Base-by-base conservation (phyloP, 2,888 invertebrate genomes). In the Halictus ligatus region DNA sequence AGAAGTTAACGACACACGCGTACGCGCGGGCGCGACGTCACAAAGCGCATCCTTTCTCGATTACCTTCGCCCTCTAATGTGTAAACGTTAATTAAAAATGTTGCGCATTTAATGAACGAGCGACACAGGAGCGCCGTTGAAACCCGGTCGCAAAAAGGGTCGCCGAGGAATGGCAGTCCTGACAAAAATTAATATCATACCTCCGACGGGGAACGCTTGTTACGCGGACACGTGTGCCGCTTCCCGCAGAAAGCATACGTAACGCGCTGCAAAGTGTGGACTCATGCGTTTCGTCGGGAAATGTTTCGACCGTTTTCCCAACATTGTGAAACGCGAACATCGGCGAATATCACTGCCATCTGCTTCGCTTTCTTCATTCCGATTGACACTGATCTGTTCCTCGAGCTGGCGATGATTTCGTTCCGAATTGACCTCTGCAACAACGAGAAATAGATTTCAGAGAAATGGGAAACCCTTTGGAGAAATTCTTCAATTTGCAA, bases 31-130 rank as follows among this genome's bases (percentile, higher is more conserved):
- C 35, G 35, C 35, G 35, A 78, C 77, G 81, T 86, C 81, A 79
- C 86, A 82, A 83, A 86, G 88, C 86, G 84, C 82, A 80, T 80
- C 86, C 84, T 78, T 78, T 78, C 83, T 78, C 88, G 89, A 89
- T 89, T 89, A 77, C 79, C 43, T 86, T 83, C 83, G 25, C 89
- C 88, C 86, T 81, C 80, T 76, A 82, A 81, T 88, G 89, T 84
- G 87, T 86, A 90, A 93, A 93, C 92, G 92, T 90, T 93, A 93
- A 92, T 93, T 92, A 92, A 93, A 92, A 93, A 93, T 92, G 87
- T 90, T 88, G 82, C 81, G 81, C 89, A 88, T 92, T 92, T 92
- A 93, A 93, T 91, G 92, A 92, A 91, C 91, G 89, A 91, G 89
- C 90, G 92, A 92, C 93, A 93, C 92, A 93, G 91, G 89, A 90